Base-by-base conservation (phyloP, 1,140 invertebrate genomes). In the Theocolax elegans region DNA sequence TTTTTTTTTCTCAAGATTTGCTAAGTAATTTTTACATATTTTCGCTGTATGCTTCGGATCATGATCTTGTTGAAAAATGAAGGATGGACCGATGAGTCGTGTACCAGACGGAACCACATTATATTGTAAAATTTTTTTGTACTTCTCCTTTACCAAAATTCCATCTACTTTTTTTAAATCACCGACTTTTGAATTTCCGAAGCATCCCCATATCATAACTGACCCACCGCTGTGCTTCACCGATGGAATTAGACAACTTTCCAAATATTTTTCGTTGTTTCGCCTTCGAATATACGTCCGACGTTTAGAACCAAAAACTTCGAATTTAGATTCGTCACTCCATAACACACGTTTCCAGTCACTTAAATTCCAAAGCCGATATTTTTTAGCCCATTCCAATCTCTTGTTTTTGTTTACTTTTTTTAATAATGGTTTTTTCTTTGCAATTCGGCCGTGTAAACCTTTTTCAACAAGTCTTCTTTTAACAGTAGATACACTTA, bases 11-110 rank as follows among this genome's bases (percentile, higher is more conserved):
- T 49, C 59, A 46, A 72, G n/a, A 59, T 0, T 35, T 35, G 29
- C 9, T 25, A 59, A 60, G 29, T 60, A 79, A 40, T 44, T 29
- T 75, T 25, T 64, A n/a, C 51, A 63, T 56, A 60, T 25, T 67
- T 62, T 73, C 21, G 69, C 51, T 1, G 71, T 74, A 58, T 82
- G 77, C 67, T 82, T 82, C 1, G 77, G 78, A 71, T 81, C 79
- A 58, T 80, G 80, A 58, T 83, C 77, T 13, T 81, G 73, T 62
- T 78, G 71, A 64, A 80, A 80, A 23, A 75, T 56, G 23, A 56
- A 63, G 27, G 19, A 3, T 2, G 4, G n/a, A 46, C 49, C 40
- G n/a, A 64, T 64, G 10, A 63, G 44, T 60, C 1, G 46, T 69
- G 51, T 59, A 38, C 67, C 71, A 17, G 58, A 59, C 19, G 35